Conservation (phyloP, 2,888 invertebrate species). For the Acleris literana region DNA sequence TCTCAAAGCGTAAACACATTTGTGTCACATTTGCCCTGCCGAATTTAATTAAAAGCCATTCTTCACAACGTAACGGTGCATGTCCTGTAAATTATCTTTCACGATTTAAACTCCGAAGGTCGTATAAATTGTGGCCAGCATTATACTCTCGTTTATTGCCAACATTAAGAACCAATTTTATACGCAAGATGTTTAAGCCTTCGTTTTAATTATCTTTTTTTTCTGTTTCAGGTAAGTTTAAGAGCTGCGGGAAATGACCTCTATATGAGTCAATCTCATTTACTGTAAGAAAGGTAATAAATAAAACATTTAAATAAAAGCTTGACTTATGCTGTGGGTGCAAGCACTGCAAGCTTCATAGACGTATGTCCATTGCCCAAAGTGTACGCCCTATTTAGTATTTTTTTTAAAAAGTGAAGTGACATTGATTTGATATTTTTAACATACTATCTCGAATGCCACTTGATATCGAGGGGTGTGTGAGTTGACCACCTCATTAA, state of each 20-base stretch:
- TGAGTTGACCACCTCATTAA: too few species aligned
- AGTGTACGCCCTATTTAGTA: too few species aligned
- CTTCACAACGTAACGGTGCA: constrained; percentile 37
- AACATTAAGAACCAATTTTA: constrained; percentile 50
- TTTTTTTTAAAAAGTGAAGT: too few species aligned
- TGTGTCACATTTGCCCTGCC: not conserved
- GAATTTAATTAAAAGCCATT: constrained; percentile 26
- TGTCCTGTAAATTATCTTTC: constrained; percentile 38
- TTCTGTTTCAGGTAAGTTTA: constrained; percentile 58
- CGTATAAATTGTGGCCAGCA: constrained; percentile 50
- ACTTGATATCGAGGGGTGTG: too few species aligned
- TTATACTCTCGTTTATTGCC: constrained; percentile 47
- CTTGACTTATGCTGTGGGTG: too few species aligned
- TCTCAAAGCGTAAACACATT: not conserved
- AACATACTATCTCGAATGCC: too few species aligned
- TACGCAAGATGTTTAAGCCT: constrained; percentile 40
- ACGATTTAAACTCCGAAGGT: constrained; percentile 45
- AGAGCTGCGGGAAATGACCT: not conserved
- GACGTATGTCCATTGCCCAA: too few species aligned
- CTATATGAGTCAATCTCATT: not conserved
- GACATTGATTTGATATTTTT: too few species aligned
- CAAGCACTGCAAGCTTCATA: too few species aligned
- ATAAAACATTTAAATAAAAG: too few species aligned
- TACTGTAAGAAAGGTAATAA: too few species aligned
- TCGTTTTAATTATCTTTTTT: constrained; percentile 53